phyloP scores from a whole-genome alignment of 2,797 vertebrate species.

The Rhyacichthys aspro region DNA sequence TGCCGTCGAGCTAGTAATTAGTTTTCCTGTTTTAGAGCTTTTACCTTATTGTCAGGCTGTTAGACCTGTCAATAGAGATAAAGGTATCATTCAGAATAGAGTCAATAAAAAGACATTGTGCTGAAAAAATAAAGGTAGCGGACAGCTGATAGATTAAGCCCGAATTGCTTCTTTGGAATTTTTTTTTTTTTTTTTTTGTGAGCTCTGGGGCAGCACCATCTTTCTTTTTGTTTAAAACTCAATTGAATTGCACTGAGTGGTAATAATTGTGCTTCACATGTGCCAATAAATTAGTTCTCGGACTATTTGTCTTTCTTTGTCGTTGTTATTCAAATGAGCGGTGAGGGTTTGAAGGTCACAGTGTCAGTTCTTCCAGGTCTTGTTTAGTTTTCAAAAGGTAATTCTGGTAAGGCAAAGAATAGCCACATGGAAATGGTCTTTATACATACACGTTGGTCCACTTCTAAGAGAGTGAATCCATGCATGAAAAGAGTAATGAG shows the following conservation, averaged over 20 bases:
- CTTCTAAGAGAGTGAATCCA: too few relatives aligned
- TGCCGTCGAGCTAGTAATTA: conserved; percentile 44
- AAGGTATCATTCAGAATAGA: conserved; percentile 24
- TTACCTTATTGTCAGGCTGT: conserved; percentile 36
- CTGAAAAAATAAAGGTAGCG: neutral
- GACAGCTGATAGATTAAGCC: conserved; percentile 21
- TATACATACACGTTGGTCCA: too few relatives aligned
- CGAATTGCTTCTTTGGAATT: too few relatives aligned
- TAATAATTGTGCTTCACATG: conserved; percentile 40
- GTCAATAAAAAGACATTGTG: conserved; percentile 31
- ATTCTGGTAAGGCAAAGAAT: too few relatives aligned
- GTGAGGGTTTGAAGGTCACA: too few relatives aligned
- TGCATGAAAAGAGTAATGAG: too few relatives aligned
- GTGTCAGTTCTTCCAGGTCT: conserved; percentile 16
- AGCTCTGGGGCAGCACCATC: conserved; percentile 11
- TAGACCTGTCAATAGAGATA: conserved; percentile 38
- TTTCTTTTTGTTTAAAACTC: conserved; percentile 32
- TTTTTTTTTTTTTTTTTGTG: conserved; percentile 25
- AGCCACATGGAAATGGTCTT: too few relatives aligned
- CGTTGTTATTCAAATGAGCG: conserved; percentile 24
- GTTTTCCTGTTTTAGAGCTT: conserved; percentile 40
- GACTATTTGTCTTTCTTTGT: conserved; percentile 7
- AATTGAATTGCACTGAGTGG: conserved; percentile 40
- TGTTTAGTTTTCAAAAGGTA: neutral
- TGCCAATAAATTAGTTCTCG: conserved; percentile 25